Evolutionary conservation across 1,140 invertebrate species (phyloP), one percentile per base, ranked within the genome.

Genomic region (Marisa cornuarietis): DNA sequence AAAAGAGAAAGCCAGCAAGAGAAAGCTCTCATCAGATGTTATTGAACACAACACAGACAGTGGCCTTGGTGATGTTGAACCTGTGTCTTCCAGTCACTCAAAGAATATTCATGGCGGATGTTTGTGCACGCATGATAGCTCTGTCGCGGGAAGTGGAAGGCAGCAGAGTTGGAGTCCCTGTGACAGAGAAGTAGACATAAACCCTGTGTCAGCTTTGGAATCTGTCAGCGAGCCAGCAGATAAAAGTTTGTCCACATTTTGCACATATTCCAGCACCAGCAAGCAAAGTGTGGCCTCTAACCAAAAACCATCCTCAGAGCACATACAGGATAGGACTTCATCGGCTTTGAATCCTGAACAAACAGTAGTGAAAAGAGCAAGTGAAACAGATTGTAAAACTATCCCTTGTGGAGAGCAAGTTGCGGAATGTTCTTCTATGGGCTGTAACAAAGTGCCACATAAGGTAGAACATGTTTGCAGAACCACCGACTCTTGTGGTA

Each of bases 11-110:
- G 16, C 6, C 58, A 24, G 11, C 14, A n/a, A 14, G 49, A 62
- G 65, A 65, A 72, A 49, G 62, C 69, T 72, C 13, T 31, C 49
- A 42, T 61, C 26, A 26, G 68, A 69, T 31, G 58, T 54, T 49
- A 14, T 65, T 26, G 74, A 62, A 24, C 76, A 78, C 63, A 71
- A 69, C 65, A 65, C 76, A 22, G 76, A 77, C 76, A 77, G 76
- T 26, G 76, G 76, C 14, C 42, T 77, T 31, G 76, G 76, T 0
- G 76, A 68, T 51, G 49, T 71, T 16, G 66, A 62, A 26, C 22
- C 49, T 26, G 69, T 49, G n/a, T 51, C 42, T 31, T 49, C 26
- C 68, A 20, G n/a, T 54, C 8, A 52, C 20, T 11, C 42, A 49
- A n/a, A 20, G 20, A 42, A 71, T 58, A n/a, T 26, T 42, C n/a